phyloP scores from a whole-genome alignment of 1,140 invertebrate genomes.

The Leptopilina boulardi region DNA sequence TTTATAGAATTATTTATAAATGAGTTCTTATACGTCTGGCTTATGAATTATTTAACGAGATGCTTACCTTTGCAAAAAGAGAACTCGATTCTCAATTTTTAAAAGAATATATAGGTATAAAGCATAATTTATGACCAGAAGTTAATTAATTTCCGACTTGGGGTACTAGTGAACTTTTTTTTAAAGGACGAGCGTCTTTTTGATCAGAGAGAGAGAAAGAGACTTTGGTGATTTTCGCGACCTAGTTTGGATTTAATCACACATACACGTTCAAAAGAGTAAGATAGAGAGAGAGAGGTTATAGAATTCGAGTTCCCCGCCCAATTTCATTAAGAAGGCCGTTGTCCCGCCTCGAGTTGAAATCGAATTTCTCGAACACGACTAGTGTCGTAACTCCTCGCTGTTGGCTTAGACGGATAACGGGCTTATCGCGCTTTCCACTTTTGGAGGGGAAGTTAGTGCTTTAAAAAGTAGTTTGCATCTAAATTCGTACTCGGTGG shows the following conservation, averaged over 20 bases:
- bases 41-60: constrained; percentile 5
- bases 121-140: background rate
- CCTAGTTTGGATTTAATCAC: constrained; percentile 8
- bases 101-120: background rate
- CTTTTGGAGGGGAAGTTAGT: constrained; percentile 11
- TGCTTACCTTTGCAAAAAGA: background rate
- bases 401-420: constrained; percentile 7
- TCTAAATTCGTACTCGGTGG: background rate
- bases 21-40: background rate
- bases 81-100: background rate
- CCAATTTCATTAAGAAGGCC: constrained; percentile 23
- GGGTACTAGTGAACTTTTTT: background rate
- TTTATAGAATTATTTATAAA: background rate
- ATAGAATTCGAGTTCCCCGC: background rate
- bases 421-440: constrained; percentile 24
- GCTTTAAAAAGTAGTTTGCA: constrained; percentile 30
- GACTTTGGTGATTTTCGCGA: background rate
- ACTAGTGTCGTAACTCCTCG: constrained; percentile 28
- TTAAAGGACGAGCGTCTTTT: background rate
- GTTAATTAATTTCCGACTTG: constrained; percentile 20
- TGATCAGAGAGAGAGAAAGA: no score
- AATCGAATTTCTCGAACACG: constrained; percentile 25
- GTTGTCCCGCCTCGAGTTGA: constrained; percentile 19
- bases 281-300: background rate
- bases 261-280: background rate